These are phyloP conservation scores for Eira barbara DNA, from an alignment of 2,113 vertebrate species.

Conservation along the genomic window DNA sequence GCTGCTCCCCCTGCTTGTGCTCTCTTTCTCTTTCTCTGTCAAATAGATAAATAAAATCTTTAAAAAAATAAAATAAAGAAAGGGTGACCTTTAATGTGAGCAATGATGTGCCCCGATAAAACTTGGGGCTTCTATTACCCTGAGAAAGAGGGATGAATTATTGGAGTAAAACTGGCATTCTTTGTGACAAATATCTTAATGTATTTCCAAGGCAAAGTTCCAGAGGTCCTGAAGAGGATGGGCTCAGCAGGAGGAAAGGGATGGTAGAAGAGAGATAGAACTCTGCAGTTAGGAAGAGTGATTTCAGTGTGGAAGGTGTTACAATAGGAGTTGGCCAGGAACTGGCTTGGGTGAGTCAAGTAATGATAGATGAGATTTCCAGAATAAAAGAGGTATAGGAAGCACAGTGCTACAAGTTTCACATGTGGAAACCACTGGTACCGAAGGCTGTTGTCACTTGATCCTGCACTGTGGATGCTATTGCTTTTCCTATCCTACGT, in stretches of 20 bases:
- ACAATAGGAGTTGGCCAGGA: neutral
- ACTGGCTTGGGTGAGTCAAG: neutral
- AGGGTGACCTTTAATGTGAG: neutral
- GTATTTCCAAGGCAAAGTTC: neutral
- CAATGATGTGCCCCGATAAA: neutral
- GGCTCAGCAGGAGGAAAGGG: neutral
- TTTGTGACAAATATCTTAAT: neutral
- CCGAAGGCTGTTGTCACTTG: neutral
- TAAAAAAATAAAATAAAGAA: neutral
- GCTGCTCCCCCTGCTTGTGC: too few species aligned
- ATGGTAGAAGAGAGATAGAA: neutral
- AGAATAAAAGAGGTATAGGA: neutral
- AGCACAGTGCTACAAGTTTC: neutral
- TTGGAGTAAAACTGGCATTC: neutral
- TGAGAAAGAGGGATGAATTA: neutral
- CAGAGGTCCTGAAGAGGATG: neutral
- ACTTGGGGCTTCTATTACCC: neutral
- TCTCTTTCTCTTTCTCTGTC: neutral
- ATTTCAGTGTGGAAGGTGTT: neutral
- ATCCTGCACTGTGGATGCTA: neutral
- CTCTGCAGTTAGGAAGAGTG: neutral
- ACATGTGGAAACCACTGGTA: neutral
- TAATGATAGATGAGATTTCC: neutral
- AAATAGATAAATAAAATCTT: neutral
- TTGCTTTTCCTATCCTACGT: neutral